These are phyloP conservation scores for Pristionchus exspectatus DNA, from an alignment of 2,888 invertebrate species.

Conservation along the genomic window DNA sequence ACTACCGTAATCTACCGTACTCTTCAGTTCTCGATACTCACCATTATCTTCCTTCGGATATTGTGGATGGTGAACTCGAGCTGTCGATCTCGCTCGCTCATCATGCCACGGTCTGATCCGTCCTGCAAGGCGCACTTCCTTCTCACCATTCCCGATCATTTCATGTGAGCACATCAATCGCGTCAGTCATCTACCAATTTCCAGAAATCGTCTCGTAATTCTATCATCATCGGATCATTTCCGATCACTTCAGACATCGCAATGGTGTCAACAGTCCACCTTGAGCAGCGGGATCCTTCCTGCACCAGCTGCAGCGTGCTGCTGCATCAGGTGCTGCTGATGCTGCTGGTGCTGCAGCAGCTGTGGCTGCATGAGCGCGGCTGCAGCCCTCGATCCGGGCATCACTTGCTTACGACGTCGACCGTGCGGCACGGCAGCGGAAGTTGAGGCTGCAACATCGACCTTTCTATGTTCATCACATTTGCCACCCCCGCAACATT, in stretches of 20 bases:
- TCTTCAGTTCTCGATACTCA: neutral
- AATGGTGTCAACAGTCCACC: neutral
- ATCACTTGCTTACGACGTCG: slow-evolving; percentile 4
- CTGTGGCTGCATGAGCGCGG: neutral
- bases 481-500: too few relatives aligned
- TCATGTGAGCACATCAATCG: neutral
- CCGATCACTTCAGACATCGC: too few relatives aligned
- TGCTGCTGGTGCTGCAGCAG: neutral
- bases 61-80: slow-evolving; percentile 46
- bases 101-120: neutral
- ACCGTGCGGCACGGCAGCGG: neutral
- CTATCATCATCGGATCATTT: too few relatives aligned
- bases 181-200: neutral
- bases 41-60: slow-evolving; percentile 34
- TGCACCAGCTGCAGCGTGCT: neutral
- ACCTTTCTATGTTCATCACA: too few relatives aligned
- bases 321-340: neutral
- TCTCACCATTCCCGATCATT: neutral
- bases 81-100: neutral
- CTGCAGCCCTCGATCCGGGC: neutral
- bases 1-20: neutral
- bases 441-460: neutral
- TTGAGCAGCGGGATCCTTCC: slow-evolving; percentile 26
- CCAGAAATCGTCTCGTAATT: neutral
- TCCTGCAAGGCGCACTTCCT: slow-evolving; percentile 37